phyloP scores from a whole-genome alignment of 2,113 vertebrate species.

The Martes martes region DNA sequence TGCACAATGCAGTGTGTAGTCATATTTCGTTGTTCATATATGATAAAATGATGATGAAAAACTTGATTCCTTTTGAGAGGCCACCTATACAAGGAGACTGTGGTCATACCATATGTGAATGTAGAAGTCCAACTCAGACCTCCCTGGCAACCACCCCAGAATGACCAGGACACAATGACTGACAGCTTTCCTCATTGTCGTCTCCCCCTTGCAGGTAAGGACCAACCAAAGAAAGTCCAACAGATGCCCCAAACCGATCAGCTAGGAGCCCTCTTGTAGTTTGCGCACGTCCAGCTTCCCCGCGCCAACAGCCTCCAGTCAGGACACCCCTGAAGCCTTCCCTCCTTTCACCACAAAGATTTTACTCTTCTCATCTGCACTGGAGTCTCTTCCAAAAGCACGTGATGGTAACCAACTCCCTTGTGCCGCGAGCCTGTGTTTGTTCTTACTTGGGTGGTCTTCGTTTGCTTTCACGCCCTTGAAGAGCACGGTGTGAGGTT shows the following conservation, averaged over 20 bases:
- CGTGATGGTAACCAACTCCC: no score
- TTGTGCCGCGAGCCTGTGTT: no score
- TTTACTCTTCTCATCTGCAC: not conserved
- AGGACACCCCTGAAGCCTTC: not conserved
- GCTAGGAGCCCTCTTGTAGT: not conserved
- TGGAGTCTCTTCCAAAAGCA: not conserved
- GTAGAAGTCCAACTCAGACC: not conserved
- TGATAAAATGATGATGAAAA: not conserved
- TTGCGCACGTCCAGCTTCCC: no score
- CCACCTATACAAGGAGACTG: rapidly evolving
- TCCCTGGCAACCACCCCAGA: not conserved
- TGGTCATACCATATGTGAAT: not conserved
- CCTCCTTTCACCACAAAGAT: no score
- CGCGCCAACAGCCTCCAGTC: not conserved
- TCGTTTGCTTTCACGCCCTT: not conserved
- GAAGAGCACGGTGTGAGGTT: no score
- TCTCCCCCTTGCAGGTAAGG: not conserved
- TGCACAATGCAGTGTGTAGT: not conserved
- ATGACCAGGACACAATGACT: not conserved
- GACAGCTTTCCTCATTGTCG: not conserved
- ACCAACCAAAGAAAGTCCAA: not conserved
- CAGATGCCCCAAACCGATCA: no score
- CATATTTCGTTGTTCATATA: not conserved
- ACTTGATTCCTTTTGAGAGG: not conserved
- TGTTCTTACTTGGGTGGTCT: not conserved